These are phyloP conservation scores for Campylomormyrus tamandua DNA, from an alignment of 2,113 vertebrate genomes.

Conservation along the genomic window DNA sequence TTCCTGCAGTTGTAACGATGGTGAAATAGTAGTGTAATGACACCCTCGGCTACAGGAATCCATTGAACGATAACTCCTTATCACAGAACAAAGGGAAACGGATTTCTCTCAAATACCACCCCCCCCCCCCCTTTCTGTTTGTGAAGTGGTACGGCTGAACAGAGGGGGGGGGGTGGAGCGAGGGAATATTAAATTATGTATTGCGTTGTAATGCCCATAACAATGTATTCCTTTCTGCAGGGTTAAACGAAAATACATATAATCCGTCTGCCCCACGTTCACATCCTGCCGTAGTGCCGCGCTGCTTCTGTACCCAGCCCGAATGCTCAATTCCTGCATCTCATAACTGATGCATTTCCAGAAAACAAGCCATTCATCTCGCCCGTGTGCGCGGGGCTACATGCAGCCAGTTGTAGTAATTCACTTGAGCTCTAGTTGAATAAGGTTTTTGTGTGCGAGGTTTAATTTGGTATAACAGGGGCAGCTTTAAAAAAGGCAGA, in stretches of 20 bases:
- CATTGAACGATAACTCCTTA: constrained; percentile 19
- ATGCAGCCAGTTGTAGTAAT: background rate
- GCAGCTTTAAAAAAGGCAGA: background rate
- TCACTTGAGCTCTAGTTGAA: background rate
- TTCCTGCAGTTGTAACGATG: background rate
- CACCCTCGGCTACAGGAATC: background rate
- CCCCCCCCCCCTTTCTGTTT: background rate
- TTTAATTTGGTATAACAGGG: background rate
- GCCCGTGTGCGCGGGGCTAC: background rate
- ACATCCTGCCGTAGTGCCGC: constrained; percentile 12
- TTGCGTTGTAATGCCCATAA: constrained; percentile 20
- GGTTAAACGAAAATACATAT: constrained; percentile 22
- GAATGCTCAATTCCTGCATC: constrained; percentile 26
- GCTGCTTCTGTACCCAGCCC: background rate
- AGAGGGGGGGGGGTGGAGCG: background rate
- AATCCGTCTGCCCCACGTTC: constrained; percentile 23
- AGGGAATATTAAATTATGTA: constrained; percentile 26
- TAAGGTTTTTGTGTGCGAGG: background rate
- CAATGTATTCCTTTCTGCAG: constrained; percentile 25
- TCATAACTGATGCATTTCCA: constrained; percentile 29
- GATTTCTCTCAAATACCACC: constrained; percentile 4
- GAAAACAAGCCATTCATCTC: constrained; percentile 21
- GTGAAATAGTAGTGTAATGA: background rate
- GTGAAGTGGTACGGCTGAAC: background rate
- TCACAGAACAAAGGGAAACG: constrained; percentile 15